Evolutionary conservation across 2,888 invertebrate genomes (phyloP).

Genomic region (Cerastis rubricosa): DNA sequence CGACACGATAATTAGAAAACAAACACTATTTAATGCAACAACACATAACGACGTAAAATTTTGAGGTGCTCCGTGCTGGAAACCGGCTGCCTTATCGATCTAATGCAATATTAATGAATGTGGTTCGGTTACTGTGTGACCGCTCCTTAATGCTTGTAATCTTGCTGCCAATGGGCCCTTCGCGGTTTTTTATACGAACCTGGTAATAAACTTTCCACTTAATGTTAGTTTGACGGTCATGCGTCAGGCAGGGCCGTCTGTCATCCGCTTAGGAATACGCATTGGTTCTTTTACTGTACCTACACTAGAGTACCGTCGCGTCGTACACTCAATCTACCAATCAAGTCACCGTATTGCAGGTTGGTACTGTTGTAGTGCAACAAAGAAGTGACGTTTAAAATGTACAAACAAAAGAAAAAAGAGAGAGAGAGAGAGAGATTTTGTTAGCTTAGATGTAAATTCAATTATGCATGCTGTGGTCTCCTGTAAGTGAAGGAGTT

Average conservation of each 20-base stretch:
- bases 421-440: too few relatives aligned
- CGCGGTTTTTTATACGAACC: constrained; percentile 35
- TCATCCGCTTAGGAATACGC: constrained; percentile 22
- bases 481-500: too few relatives aligned
- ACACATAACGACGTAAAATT: constrained; percentile 46
- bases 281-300: background rate
- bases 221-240: constrained; percentile 11
- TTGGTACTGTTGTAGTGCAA: background rate
- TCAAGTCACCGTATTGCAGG: constrained; percentile 10
- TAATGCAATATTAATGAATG: constrained; percentile 68
- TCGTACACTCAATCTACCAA: constrained; percentile 8
- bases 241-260: constrained; percentile 1
- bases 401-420: too few relatives aligned
- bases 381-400: too few relatives aligned
- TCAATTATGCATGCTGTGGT: too few relatives aligned
- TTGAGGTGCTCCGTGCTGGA: constrained; percentile 62
- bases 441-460: too few relatives aligned
- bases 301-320: background rate
- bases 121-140: constrained; percentile 63
- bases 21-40: constrained; percentile 36
- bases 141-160: constrained; percentile 52
- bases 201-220: constrained; percentile 21
- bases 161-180: constrained; percentile 17
- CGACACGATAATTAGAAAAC: constrained; percentile 30
- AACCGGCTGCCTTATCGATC: constrained; percentile 67